These are phyloP conservation scores for Centropus bengalensis DNA, from an alignment of 2,113 vertebrate species.

Conservation along the genomic window DNA sequence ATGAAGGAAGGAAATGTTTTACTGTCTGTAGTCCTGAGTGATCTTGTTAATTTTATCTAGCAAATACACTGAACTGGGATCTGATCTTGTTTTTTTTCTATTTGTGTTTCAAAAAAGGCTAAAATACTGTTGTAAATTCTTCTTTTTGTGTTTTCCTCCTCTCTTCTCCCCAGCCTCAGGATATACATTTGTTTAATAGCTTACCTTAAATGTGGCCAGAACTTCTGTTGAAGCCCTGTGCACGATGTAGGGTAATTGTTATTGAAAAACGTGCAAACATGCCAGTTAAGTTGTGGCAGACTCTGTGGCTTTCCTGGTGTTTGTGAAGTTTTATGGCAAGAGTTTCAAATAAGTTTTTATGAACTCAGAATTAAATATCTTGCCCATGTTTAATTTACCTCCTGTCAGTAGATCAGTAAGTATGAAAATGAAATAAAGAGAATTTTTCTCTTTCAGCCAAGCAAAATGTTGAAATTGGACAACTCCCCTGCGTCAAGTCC, in stretches of 20 bases:
- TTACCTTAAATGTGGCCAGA: background rate
- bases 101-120: too few relatives aligned
- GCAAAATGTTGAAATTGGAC: constrained; percentile 85
- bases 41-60: background rate
- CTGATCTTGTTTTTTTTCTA: background rate
- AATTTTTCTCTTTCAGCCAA: constrained; percentile 74
- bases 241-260: background rate
- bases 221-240: background rate
- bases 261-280: background rate
- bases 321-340: background rate
- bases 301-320: background rate
- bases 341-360: background rate
- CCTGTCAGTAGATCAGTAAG: background rate
- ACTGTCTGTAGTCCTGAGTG: background rate
- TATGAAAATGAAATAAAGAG: constrained; percentile 11
- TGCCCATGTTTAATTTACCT: background rate
- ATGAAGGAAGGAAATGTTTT: background rate
- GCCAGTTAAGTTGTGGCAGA: background rate
- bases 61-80: background rate
- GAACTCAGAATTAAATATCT: background rate
- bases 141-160: background rate
- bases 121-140: background rate
- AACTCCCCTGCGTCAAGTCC: constrained; percentile 75
- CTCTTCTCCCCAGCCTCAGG: fast-evolving
- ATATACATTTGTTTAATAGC: background rate